Evolutionary conservation across 64 coral and sea anemone species (phyloP).

Genomic region (Trachythela sp.): DNA sequence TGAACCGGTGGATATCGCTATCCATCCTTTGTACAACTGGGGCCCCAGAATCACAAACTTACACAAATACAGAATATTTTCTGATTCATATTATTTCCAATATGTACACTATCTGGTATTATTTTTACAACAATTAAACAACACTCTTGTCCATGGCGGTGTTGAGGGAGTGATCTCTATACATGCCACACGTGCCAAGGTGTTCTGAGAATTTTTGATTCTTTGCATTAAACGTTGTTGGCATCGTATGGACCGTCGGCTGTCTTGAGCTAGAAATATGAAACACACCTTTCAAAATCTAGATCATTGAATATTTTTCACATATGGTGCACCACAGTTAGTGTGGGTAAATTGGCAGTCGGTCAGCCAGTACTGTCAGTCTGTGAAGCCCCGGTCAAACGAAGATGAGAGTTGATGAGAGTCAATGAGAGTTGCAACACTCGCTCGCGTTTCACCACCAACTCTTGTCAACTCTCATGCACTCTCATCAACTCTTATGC

Average conservation of each 20-base stretch:
- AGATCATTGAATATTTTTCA: neutral
- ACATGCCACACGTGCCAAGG: constrained; percentile 97
- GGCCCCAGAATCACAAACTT: no score
- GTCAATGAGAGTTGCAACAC: no score
- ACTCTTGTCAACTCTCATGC: no score
- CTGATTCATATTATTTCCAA: neutral
- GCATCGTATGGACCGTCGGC: constrained; percentile 97
- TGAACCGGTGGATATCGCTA: no score
- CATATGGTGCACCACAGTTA: no score
- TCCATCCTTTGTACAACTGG: no score
- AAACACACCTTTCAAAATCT: neutral
- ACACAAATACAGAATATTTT: neutral
- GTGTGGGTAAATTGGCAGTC: no score
- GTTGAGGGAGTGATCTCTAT: constrained; percentile 87
- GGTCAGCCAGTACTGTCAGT: no score
- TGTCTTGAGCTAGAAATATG: constrained; percentile 57
- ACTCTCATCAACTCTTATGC: no score
- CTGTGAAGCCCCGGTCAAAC: no score
- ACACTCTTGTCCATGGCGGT: constrained; percentile 91
- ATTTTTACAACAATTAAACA: constrained; percentile 49
- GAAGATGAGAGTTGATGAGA: no score
- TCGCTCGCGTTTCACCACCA: no score
- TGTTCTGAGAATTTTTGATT: constrained; percentile 90
- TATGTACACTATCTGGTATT: neutral
- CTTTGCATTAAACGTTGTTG: constrained; percentile 95